phyloP scores from a whole-genome alignment of 2,113 vertebrate genomes.

The Bostrychus sinensis region DNA sequence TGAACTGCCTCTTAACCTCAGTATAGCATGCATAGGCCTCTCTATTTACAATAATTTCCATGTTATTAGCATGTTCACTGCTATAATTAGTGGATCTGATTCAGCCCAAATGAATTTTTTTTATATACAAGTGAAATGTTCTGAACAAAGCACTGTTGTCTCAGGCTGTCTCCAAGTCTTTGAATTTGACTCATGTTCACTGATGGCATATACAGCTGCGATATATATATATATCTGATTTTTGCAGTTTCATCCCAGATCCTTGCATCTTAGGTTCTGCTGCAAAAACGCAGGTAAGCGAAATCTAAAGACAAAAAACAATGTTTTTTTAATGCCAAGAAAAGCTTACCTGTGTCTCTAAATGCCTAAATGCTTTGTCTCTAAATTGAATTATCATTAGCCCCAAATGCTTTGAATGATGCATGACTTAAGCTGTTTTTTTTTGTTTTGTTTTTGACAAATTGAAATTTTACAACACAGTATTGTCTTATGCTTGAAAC shows the following conservation, averaged over 20 bases:
- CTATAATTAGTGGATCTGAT: constrained; percentile 21
- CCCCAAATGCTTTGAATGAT: constrained; percentile 64
- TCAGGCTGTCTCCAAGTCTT: constrained; percentile 30
- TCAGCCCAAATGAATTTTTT: not conserved
- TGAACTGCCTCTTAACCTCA: constrained; percentile 37
- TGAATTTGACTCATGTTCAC: constrained; percentile 93
- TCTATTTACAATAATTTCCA: constrained; percentile 6
- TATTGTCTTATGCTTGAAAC: not conserved
- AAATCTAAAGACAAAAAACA: constrained; percentile 88
- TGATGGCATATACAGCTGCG: constrained; percentile 91
- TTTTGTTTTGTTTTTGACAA: constrained; percentile 16
- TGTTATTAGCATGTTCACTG: constrained; percentile 72
- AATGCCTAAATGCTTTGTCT: constrained; percentile 55
- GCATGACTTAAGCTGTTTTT: constrained; percentile 67
- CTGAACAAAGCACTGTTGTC: not conserved
- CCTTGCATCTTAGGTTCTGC: constrained; percentile 99
- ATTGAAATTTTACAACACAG: constrained; percentile 14
- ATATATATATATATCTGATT: constrained; percentile 98
- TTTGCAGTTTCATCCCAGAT: constrained; percentile 98
- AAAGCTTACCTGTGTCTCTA: constrained; percentile 71
- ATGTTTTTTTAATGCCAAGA: constrained; percentile 56
- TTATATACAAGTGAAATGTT: constrained; percentile 1
- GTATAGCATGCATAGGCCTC: constrained; percentile 70
- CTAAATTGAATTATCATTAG: constrained; percentile 48
- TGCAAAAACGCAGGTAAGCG: constrained; percentile 99